Evolutionary conservation across 1,140 invertebrate species (phyloP).

Genomic region (Drosophila lini): DNA sequence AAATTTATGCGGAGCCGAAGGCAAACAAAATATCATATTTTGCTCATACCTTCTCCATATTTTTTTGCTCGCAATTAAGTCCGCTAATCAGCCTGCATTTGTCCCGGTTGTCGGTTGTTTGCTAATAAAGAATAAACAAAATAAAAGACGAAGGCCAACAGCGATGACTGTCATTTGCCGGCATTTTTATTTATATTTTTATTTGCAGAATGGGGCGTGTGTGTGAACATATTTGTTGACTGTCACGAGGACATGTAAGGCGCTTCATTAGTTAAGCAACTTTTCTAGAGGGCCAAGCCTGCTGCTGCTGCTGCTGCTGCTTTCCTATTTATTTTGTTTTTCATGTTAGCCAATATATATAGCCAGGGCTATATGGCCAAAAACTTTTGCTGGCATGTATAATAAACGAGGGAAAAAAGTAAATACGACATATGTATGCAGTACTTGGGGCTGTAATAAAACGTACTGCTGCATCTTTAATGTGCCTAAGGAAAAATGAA

Average conservation of each 20-base stretch:
- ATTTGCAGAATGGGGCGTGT: constrained; percentile 29
- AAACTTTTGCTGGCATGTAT: constrained; percentile 40
- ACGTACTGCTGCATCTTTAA: constrained; percentile 46
- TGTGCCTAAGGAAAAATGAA: constrained; percentile 32
- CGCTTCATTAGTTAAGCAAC: constrained; percentile 50
- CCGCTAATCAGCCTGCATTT: constrained; percentile 14
- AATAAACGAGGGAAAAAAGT: constrained; percentile 23
- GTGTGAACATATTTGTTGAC: constrained; percentile 8
- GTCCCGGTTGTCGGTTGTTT: neutral
- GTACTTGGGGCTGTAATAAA: constrained; percentile 20
- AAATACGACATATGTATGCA: constrained; percentile 31
- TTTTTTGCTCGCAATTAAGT: constrained; percentile 5
- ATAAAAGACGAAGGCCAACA: neutral
- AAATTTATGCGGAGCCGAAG: neutral
- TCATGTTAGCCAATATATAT: constrained; percentile 38
- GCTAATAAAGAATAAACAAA: constrained; percentile 5
- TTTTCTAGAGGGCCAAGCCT: constrained; percentile 13
- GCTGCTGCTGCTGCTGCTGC: neutral
- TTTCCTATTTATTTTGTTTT: constrained; percentile 19
- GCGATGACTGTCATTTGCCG: constrained; percentile 19
- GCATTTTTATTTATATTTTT: constrained; percentile 24
- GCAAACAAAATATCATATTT: constrained; percentile 1
- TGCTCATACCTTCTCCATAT: neutral
- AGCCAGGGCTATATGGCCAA: constrained; percentile 9
- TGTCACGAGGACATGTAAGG: constrained; percentile 30